Evolutionary conservation across 2,113 vertebrate species (phyloP).

Genomic region (Butorides virescens): DNA sequence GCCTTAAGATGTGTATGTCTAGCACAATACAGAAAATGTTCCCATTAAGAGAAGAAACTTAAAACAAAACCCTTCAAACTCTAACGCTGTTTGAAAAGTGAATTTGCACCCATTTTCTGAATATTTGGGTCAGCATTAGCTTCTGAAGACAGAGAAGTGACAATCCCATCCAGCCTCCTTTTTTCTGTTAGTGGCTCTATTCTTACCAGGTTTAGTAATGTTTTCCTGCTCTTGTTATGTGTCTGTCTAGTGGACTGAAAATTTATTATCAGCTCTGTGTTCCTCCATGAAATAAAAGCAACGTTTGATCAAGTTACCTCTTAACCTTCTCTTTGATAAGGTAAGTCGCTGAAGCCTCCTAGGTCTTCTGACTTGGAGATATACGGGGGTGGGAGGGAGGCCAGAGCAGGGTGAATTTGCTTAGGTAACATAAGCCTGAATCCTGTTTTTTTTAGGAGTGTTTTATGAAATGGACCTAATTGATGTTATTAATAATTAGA

Average conservation of each 20-base stretch:
- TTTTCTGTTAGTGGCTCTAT: background rate
- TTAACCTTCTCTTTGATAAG: conserved; percentile 20
- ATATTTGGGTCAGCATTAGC: background rate
- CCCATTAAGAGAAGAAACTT: background rate
- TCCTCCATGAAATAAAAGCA: conserved; percentile 5
- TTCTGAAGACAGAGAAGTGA: background rate
- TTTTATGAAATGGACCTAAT: conserved; percentile 35
- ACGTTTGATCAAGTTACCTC: background rate
- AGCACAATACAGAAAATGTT: background rate
- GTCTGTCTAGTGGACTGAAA: background rate
- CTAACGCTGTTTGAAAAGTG: conserved; percentile 24
- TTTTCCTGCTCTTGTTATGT: background rate
- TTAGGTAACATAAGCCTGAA: background rate
- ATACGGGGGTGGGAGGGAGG: background rate
- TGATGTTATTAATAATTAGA: background rate
- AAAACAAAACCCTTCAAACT: conserved; percentile 17
- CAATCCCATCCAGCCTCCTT: background rate
- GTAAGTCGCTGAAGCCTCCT: background rate
- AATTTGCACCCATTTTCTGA: conserved; percentile 35
- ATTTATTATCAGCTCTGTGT: background rate
- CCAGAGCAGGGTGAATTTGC: background rate
- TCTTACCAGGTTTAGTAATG: background rate
- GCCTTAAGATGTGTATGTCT: background rate
- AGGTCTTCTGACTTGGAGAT: background rate
- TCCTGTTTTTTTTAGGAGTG: background rate